Base-by-base conservation (phyloP, 2,113 vertebrate species). In the Strix uralensis region DNA sequence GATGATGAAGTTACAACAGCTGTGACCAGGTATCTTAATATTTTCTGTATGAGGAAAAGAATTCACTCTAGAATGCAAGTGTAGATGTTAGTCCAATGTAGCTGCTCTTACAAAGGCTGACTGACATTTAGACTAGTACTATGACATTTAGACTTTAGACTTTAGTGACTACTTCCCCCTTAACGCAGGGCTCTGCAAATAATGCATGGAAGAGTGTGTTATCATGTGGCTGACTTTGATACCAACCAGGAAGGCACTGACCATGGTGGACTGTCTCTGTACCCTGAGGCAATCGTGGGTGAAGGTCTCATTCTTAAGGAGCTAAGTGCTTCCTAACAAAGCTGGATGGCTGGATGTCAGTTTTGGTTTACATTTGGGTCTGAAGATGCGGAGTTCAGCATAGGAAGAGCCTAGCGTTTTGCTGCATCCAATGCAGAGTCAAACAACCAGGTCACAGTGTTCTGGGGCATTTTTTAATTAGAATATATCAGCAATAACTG, bases 1-100 rank as follows among this genome's bases (percentile, higher is more conserved):
- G 98, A 99, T 11, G 99, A 99, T 54, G 99, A 99, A 67, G 98
- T 99, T 95, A 98, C 98, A 59, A 98, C 98, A 82, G 96, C 98
- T 90, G 98, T 99, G 97, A 99, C 98, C 96, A 99, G 99, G 99
- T 99, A 99, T 11, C 42, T 73, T 26, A n/a, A 9, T n/a, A 9
- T 54, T 15, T 57, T 21, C 61, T 80, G 20, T 55, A n/a, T 23
- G 25, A 58, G 23, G 51, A n/a, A 13, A 40, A 62, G 20, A 57
- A n/a, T 54, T 86, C 40, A n/a, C 16, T 57, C 36, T 55, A 11
- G 58, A 42, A 20, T 32, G 16, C 15, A 42, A 59, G 61, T 34
- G 47, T 30, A 59, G 36, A 9, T 73, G 7, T 71, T 57, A 32
- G 20, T 72, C 17, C 34, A 70, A 3, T 61, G 18, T 4, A 52